These are phyloP conservation scores for Eupithecia pulchellata DNA, from an alignment of 2,888 invertebrate species.

Conservation along the genomic window DNA sequence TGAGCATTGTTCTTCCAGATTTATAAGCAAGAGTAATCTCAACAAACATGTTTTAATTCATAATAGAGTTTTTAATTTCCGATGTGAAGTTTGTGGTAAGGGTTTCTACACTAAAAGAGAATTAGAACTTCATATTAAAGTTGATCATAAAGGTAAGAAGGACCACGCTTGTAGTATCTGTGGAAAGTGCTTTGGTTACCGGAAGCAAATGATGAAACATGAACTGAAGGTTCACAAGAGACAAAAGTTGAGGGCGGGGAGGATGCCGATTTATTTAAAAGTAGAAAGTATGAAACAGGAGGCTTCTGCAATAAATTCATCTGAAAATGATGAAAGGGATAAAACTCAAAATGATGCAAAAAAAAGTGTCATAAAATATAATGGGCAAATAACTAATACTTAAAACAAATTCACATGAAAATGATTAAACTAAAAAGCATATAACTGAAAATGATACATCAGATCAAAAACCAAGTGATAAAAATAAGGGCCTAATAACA, in stretches of 20 bases:
- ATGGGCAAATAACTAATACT: too few species aligned
- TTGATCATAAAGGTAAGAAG: slow-evolving; percentile 72
- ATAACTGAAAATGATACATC: background rate
- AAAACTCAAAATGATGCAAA: background rate
- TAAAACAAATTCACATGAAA: background rate
- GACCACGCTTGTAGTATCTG: slow-evolving; percentile 74
- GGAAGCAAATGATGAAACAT: slow-evolving; percentile 80
- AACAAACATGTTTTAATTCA: slow-evolving; percentile 73
- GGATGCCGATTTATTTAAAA: slow-evolving; percentile 73
- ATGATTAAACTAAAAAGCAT: background rate
- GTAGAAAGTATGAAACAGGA: slow-evolving; percentile 59
- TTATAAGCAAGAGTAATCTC: slow-evolving; percentile 75
- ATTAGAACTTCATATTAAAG: slow-evolving; percentile 72
- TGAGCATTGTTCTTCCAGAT: slow-evolving; percentile 67
- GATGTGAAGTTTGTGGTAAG: slow-evolving; percentile 69
- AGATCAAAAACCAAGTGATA: background rate
- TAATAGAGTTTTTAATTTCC: slow-evolving; percentile 63
- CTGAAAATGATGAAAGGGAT: background rate
- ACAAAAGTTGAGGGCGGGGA: slow-evolving; percentile 68
- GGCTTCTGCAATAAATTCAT: background rate
- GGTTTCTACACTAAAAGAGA: slow-evolving; percentile 70
- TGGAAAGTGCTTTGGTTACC: slow-evolving; percentile 74
- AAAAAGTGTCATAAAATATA: too few species aligned
- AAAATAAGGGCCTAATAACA: background rate
- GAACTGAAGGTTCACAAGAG: slow-evolving; percentile 75